Base-by-base conservation (phyloP, 2,888 invertebrate species). In the Timandra comae region DNA sequence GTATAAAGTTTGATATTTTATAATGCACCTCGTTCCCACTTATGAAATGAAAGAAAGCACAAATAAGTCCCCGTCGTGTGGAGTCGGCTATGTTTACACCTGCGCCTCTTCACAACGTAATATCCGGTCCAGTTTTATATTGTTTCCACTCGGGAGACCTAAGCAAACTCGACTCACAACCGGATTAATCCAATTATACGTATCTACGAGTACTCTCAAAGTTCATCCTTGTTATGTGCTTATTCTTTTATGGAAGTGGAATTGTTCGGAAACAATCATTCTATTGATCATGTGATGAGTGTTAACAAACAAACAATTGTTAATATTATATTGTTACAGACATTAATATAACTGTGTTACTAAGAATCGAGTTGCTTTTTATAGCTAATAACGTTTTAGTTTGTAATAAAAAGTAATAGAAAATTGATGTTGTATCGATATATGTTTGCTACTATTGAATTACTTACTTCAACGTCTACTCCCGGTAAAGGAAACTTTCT, bases 401-500 rank as follows among this genome's bases (percentile, higher is more conserved):
- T n/a, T n/a, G n/a, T n/a, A n/a, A n/a, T n/a, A n/a, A n/a, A n/a
- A n/a, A n/a, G n/a, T n/a, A n/a, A n/a, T n/a, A n/a, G n/a, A n/a
- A n/a, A n/a, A n/a, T n/a, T n/a, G n/a, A n/a, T n/a, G n/a, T n/a
- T n/a, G n/a, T n/a, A n/a, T n/a, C n/a, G n/a, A n/a, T n/a, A n/a
- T n/a, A n/a, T n/a, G n/a, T n/a, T n/a, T n/a, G n/a, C n/a, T n/a
- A n/a, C n/a, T n/a, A n/a, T n/a, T n/a, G n/a, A n/a, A n/a, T n/a
- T 9, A 27, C 45, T 49, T 78, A 95, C 95, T 86, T 95, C 93
- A 22, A 95, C 95, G 56, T 91, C 91, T 37, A 96, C 93, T 49
- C 95, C 95, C 0, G 92, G 92, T 51, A 94, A 80, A 31, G 89
- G 87, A 70, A 95, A 95, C 57, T 92, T 90, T 74, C 93, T 91